Evolutionary conservation across 92 coral and sea anemone species (phyloP).

Genomic region (Porites lobata): DNA sequence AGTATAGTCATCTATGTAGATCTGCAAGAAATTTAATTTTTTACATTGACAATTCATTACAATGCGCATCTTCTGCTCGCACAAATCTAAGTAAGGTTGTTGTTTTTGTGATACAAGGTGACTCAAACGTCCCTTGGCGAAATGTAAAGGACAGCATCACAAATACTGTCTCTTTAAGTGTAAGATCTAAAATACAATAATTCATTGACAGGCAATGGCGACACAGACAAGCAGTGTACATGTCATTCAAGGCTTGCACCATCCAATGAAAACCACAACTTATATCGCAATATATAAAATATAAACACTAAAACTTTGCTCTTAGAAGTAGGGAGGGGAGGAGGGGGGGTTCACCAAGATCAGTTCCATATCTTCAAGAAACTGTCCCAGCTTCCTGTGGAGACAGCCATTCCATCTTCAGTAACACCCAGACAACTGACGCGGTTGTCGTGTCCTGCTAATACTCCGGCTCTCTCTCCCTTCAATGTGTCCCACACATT

Average conservation of each 20-base stretch:
- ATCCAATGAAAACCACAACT: conserved; percentile 53
- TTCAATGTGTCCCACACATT: conserved; percentile 99
- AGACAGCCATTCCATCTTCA: conserved; percentile 99
- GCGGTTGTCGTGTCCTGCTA: conserved; percentile 99
- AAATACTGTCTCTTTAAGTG: conserved; percentile 10
- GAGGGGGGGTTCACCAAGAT: conserved; percentile 33
- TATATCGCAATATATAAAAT: conserved; percentile 89
- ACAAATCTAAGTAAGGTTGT: conserved; percentile 50
- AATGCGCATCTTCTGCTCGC: conserved; percentile 51
- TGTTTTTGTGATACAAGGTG: conserved; percentile 36
- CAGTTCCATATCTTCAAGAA: conserved; percentile 99
- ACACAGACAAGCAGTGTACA: background rate
- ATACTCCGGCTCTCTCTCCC: conserved; percentile 99
- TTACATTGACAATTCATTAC: conserved; percentile 46
- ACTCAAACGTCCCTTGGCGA: conserved; percentile 20
- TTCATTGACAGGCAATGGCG: conserved; percentile 13
- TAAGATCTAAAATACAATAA: conserved; percentile 30
- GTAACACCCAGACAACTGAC: conserved; percentile 99
- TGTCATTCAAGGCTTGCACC: background rate
- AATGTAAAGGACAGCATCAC: conserved; percentile 28
- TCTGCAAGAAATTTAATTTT: conserved; percentile 41
- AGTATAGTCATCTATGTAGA: conserved; percentile 29
- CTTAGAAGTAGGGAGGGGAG: conserved; percentile 20
- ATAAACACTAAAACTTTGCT: conserved; percentile 91
- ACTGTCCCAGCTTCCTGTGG: conserved; percentile 99